Base-by-base conservation (phyloP, 2,113 vertebrate species). In the Psittacula cyanocephala region DNA sequence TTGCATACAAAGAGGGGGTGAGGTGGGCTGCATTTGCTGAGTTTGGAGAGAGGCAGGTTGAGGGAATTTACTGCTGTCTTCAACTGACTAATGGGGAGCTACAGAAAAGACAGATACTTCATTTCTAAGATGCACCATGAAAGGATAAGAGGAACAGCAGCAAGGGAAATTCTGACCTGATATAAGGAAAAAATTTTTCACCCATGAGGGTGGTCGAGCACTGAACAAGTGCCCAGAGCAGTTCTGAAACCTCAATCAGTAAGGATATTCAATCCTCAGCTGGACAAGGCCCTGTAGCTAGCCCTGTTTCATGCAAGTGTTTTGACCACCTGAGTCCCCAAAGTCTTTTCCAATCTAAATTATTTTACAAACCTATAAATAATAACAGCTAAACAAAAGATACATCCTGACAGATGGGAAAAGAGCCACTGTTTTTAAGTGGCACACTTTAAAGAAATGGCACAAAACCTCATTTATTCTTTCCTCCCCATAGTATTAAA, bases 1-100 rank as follows among this genome's bases (percentile, higher is more conserved):
- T 37, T 3, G 17, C 17, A 13, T 20, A 17, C 1, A n/a, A 44
- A 14, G 33, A 55, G 7, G 3, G 7, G 10, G 5, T 39, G 8
- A 44, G 19, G 11, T 57, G 27, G 74, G 9, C 7, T 68, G 28
- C 5, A 6, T 86, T 71, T 81, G 17, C 31, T 78, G 13, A 25
- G 6, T 82, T 57, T 39, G 28, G 60, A 79, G 17, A 1, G 8
- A 22, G 6, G 7, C 7, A 29, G 19, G 18, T 64, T 52, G 44
- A 80, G 27, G 13, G 17, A 76, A 47, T 8, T 33, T 81, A 4
- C 3, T 78, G 41, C 11, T 43, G 6, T 47, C 39, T 81, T 87
- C 60, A 35, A 0, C n/a, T 60, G 27, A 27, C 7, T 65, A 43
- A 59, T 23, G 17, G 19, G 3, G 16, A 59, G n/a, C 17, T 70